Base-by-base conservation (phyloP, 2,113 vertebrate species). In the Numenius arquata region DNA sequence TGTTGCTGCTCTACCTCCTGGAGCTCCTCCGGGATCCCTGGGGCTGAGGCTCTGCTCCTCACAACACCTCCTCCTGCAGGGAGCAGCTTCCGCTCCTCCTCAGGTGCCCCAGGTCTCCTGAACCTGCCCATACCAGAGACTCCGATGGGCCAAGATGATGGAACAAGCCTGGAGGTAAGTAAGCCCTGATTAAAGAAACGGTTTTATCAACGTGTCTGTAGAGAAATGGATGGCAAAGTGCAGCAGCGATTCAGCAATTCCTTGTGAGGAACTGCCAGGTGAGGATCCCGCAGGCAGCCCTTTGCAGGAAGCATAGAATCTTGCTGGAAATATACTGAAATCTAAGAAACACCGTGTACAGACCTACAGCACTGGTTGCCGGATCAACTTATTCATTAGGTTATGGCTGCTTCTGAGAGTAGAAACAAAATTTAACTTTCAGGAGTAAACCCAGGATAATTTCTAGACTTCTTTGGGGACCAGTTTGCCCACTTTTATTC, bases 401-500 rank as follows among this genome's bases (percentile, higher is more conserved):
- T 65, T 78, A 9, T 21, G 73, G 45, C 74, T 85, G 34, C 43
- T 79, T 70, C 87, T 83, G 53, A 73, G 47, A 62, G 75, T 21
- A 52, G 63, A 73, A 88, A 66, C 45, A 79, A 58, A 86, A 62
- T 50, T 87, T 53, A 41, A 43, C 79, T 61, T 75, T 41, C 63
- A 72, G 2, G 6, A 78, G 40, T 61, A 92, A 95, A 66, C 41
- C 52, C 65, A 70, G 21, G 8, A 72, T 72, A 72, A 67, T 84
- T 85, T 85, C 74, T 36, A 48, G 70, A 43, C 32, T 70, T 77
- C 79, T 58, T 70, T 1, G 1, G 71, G 40, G 90, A 94, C 88
- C 79, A 89, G 88, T 96, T 91, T 93, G 48, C 61, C 58, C 61
- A 41, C 95, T 96, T 89, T 77, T 79, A 62, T 82, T 95, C 47